A percentile compares a stretch with the other conserved stretches of the same genome.
phyloP scores from a whole-genome alignment of 2,113 vertebrate species.

The Uria lomvia region DNA sequence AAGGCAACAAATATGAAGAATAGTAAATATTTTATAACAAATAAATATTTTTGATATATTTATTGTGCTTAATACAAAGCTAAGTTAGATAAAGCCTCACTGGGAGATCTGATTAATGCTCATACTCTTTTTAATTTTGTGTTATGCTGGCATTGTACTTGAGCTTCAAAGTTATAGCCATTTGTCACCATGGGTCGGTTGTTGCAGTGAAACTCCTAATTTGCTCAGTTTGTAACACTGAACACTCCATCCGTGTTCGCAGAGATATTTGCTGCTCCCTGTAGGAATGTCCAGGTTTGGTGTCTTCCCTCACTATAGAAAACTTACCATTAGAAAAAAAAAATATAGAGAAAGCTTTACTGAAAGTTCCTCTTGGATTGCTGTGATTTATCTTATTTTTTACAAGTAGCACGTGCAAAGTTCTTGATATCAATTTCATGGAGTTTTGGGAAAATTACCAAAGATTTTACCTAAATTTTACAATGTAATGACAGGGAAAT shows the following conservation, averaged over 20 bases:
- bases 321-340: neutral
- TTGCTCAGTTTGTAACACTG: neutral
- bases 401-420: neutral
- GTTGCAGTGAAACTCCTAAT: neutral
- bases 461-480: neutral
- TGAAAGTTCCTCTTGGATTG: neutral
- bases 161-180: neutral
- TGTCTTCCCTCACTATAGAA: neutral
- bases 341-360: neutral
- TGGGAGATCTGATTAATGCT: neutral
- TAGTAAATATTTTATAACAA: neutral
- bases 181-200: neutral
- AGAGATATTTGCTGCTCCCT: neutral
- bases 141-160: neutral
- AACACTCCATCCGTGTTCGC: rapidly evolving
- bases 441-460: neutral
- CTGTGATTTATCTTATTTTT: neutral
- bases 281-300: neutral
- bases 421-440: neutral
- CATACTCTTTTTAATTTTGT: neutral
- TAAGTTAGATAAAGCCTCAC: neutral
- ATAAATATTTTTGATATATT: neutral
- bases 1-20: neutral
- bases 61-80: neutral
- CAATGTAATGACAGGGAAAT: neutral